Conservation (phyloP, 2,888 invertebrate species). For the Corbicula japonica region DNA sequence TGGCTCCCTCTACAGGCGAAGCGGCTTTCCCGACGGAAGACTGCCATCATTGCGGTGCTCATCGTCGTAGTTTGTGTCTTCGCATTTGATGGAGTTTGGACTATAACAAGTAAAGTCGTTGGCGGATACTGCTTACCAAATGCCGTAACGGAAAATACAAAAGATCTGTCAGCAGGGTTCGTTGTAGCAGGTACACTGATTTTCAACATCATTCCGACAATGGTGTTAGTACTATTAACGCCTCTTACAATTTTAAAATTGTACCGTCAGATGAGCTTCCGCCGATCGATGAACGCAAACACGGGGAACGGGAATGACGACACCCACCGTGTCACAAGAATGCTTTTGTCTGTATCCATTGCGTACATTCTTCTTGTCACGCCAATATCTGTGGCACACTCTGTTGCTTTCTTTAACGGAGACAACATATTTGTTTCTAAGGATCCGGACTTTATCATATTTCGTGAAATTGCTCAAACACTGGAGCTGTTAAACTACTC, state of each 20-base stretch:
- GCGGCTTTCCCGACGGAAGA: conserved; percentile 46
- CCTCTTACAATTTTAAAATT: conserved; percentile 60
- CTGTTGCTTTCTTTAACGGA: conserved; percentile 62
- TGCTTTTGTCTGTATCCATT: conserved; percentile 71
- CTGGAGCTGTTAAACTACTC: conserved; percentile 75
- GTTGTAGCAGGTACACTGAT: conserved; percentile 59
- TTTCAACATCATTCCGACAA: conserved; percentile 63
- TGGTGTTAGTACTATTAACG: conserved; percentile 63
- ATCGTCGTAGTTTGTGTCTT: conserved; percentile 3
- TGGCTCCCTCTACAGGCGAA: conserved; percentile 68
- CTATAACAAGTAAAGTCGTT: conserved; percentile 54
- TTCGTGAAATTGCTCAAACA: conserved; percentile 69
- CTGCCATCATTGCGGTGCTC: conserved; percentile 30
- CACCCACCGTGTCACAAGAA: conserved; percentile 64
- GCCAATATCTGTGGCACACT: conserved; percentile 70
- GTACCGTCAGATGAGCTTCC: conserved; percentile 21
- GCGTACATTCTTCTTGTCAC: conserved; percentile 73
- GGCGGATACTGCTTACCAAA: conserved; percentile 50
- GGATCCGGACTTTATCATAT: conserved; percentile 58
- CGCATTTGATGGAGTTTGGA: conserved; percentile 62
- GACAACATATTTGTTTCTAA: conserved; percentile 68
- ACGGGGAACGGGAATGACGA: conserved; percentile 35
- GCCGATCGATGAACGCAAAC: conserved; percentile 21
- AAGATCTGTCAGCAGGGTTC: conserved; percentile 37
- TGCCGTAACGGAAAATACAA: conserved; percentile 16